Evolutionary conservation across 1,140 invertebrate genomes (phyloP), one percentile per base, ranked within the genome.

Genomic region (Eulimnadia texana): DNA sequence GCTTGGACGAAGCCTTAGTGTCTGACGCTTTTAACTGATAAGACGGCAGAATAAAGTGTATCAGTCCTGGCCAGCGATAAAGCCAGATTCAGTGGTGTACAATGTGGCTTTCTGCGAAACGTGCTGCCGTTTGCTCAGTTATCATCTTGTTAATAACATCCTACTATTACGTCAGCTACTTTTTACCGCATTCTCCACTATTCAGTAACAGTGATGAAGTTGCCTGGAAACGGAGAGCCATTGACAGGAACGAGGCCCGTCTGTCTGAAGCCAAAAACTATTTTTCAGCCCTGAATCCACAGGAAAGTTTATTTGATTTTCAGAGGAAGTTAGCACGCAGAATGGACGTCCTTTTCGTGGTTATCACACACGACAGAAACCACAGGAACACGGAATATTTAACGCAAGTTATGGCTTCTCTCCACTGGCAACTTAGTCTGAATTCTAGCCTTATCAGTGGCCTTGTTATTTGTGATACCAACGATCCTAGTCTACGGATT

Each of bases 331-430:
- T 58, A 58, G 10, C 16, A 11, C 10, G 29, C 13, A 20, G 23
- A 25, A 11, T 20, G 11, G 20, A 58, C 0, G 11, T 58, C 13
- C 9, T 58, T 16, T 27, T 58, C 19, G 11, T 58, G 16, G 55
- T 58, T 11, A 58, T 58, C 10, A 58, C 55, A 16, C 29, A 11
- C 55, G 19, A 22, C 1, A 27, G 55, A 11, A 42, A 25, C 11
- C 28, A 29, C 28, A 20, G 20, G 25, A 29, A 58, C 23, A 58
- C 55, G 23, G 28, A 33, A 2, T 58, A 58, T 58, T 29, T 58
- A 27, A 58, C 55, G 1, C 55, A 58, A 29, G 55, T 58, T 11
- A 33, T 58, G 24, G 28, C 28, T 3, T 20, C 24, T 9, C 29
- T 58, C 13, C 10, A 58, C 27, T 27, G 19, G 27, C 27, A 58